Evolutionary conservation across 1,140 invertebrate species (phyloP), one percentile per base, ranked within the genome.

Genomic region (Drosophila simulans): DNA sequence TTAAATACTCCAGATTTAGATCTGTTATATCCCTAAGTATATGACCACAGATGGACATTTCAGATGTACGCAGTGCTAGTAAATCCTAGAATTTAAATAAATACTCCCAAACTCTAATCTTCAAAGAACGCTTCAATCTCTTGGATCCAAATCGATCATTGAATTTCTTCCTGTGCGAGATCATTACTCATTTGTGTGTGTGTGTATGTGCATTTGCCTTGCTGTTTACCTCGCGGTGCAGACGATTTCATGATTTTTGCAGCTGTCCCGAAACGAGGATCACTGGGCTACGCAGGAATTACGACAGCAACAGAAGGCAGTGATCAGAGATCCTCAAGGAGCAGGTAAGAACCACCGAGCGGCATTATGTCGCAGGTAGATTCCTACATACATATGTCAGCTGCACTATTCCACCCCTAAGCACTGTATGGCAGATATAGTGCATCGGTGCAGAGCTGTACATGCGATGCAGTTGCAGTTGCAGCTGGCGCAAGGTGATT

Each of bases 401-500:
- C 68, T 71, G 53, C 54, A 74, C 75, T 68, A 81, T 89, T 89
- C 83, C 81, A 71, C 83, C 83, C 83, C 71, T 89, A 86, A 80
- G 65, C 65, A 70, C 42, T 43, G 27, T 39, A 39, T 39, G 37
- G 37, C 4, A 13, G 5, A 49, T 49, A 57, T 57, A 77, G 74
- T 56, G 59, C 72, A 66, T 70, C 69, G 78, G 64, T 65, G 75
- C 75, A 79, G 72, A 69, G 80, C 82, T 79, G 82, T 89, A 88
- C 84, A 56, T 68, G 40, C 57, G 74, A 53, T 82, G 73, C 71
- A 65, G 72, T 74, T 82, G 73, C 70, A 65, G 72, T 65, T 64
- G 72, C 85, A 88, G 84, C 84, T 88, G 84, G 83, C 89, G 85
- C 84, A 88, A 88, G 84, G 84, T 88, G 84, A 88, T 88, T 88